Evolutionary conservation across 53 echinoderm and acorn worm species (phyloP), one percentile per base, ranked within the genome.

Genomic region (Mesocentrotus franciscanus): DNA sequence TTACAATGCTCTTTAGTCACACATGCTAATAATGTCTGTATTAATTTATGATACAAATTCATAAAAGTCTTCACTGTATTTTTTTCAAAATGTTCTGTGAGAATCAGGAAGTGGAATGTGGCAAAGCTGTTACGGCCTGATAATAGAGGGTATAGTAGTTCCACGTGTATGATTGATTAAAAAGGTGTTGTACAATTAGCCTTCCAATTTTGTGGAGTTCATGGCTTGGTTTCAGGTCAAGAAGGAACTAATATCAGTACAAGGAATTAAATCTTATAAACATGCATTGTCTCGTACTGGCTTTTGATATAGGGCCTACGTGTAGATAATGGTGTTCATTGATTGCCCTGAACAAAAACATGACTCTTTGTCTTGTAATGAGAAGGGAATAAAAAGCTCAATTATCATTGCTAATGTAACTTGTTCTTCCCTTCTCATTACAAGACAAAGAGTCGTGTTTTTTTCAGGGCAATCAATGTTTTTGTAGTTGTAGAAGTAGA

Each of bases 101-200:
- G 39, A 84, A 84, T 22, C 39, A 84, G 84, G 84, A 84, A 84
- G 84, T 84, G 24, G 22, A 84, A 15, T 42, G 22, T 84, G 55
- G 84, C 22, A 24, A 15, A 84, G 18, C 84, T 42, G 84, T 84
- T 84, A 39, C 42, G 22, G 1, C 55, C 84, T 84, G 55, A 84
- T 84, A 84, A 84, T 49, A 34, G 15, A 34, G 66, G 34, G 9
- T 55, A n/a, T n/a, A 42, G 39, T 42, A 55, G 55, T 17, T 84
- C 9, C 84, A 49, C 20, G 15, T 84, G 84, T 55, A 22, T 78
- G 34, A 78, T 78, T 78, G 78, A 78, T 78, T 27, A 9, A 2
- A 78, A 78, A 76, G 33, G 76, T 30, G 30, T 33, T 14, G 15
- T 76, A 49, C 49, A 2, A 76, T 76, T 76, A 76, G 76, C 27